Evolutionary conservation across 1,140 invertebrate species (phyloP).

Genomic region (Linepithema humile): DNA sequence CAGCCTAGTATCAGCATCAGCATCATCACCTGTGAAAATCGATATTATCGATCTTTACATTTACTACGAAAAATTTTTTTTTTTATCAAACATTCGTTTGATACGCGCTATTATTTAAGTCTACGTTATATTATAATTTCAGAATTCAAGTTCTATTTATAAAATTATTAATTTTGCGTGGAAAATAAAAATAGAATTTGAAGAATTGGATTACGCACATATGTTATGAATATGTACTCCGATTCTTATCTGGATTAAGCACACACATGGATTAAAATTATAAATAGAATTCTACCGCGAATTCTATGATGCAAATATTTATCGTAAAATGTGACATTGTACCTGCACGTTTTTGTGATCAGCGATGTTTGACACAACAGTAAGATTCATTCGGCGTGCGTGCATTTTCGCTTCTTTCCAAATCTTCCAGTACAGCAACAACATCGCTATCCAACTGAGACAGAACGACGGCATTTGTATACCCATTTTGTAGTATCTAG

Average conservation of each 20-base stretch:
- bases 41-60: neutral
- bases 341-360: conserved; percentile 34
- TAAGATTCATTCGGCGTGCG: conserved; percentile 87
- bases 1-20: conserved; percentile 31
- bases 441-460: conserved; percentile 89
- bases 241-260: no score
- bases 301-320: neutral
- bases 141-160: no score
- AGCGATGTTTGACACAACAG: conserved; percentile 84
- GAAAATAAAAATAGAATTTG: no score
- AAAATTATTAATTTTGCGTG: no score
- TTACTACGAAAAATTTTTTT: neutral
- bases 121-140: no score
- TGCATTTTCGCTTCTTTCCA: conserved; percentile 89
- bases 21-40: conserved; percentile 17
- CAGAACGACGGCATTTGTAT: conserved; percentile 89
- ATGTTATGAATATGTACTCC: neutral
- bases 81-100: neutral
- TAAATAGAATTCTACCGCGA: no score
- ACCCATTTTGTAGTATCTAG: conserved; percentile 60
- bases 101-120: no score
- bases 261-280: no score
- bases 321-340: neutral
- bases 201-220: no score
- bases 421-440: conserved; percentile 90